Base-by-base conservation (phyloP, 1,140 invertebrate species). In the Sarcophaga bullata region DNA sequence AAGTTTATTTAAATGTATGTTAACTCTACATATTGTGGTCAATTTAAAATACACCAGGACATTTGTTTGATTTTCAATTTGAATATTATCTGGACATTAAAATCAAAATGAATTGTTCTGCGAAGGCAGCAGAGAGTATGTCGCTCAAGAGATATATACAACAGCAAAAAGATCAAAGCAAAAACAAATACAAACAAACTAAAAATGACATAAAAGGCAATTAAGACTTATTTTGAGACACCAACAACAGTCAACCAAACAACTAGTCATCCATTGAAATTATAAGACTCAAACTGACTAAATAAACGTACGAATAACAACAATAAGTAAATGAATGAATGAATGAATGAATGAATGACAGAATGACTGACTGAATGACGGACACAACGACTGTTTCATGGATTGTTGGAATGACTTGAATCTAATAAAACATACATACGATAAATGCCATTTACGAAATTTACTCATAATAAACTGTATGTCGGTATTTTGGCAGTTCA, bases 51-150 rank as follows among this genome's bases (percentile, higher is more conserved):
- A 68, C 62, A 37, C 25, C 25, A 68, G 62, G 62, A 68, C 62
- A 68, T 68, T 68, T 68, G 62, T 68, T 37, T 68, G 62, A 68
- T 68, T 68, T 68, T 68, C n/a, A 68, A 68, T 68, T 68, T 68
- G 62, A 68, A 68, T 68, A 68, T 68, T 68, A 68, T 68, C 62
- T 68, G 19, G 62, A 68, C 62, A 68, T 68, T 68, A 68, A 68
- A 68, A 68, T 68, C 62, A 19, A 68, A 68, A 68, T 68, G 62
- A 68, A 68, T 68, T 68, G 62, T 68, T 68, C 62, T 68, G 19
- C 17, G 62, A 68, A 25, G 13, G 13, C 6, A 52, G 50, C 8
- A 19, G 19, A 68, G 19, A 68, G 17, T 25, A 68, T 68, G n/a
- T 68, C 54, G n/a, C 17, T 58, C 15, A 15, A n/a, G 54, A 13